These are phyloP conservation scores for Enteromius radiatus DNA, from an alignment of 2,797 vertebrate species.

Conservation along the genomic window DNA sequence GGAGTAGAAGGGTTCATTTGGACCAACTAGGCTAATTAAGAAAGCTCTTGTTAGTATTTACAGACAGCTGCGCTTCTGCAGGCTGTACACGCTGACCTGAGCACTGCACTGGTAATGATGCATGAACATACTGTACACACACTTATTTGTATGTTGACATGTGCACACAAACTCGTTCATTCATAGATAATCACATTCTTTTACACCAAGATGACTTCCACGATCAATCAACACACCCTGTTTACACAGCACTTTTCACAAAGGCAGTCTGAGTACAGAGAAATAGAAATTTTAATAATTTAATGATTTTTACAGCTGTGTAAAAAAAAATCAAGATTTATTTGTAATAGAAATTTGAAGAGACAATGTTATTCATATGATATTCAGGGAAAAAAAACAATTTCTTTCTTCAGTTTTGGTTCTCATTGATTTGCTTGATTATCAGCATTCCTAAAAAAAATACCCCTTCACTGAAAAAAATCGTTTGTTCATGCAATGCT, in stretches of 20 bases:
- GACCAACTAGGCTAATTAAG: constrained; percentile 27
- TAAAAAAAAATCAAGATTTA: background rate
- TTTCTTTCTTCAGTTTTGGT: background rate
- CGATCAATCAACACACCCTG: background rate
- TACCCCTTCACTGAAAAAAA: background rate
- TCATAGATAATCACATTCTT: background rate
- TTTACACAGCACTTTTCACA: background rate
- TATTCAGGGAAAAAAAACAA: background rate
- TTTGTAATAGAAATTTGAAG: background rate
- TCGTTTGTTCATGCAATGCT: background rate
- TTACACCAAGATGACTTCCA: background rate
- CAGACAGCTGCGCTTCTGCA: background rate
- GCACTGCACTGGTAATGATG: background rate
- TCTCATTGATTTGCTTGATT: background rate
- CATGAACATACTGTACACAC: background rate
- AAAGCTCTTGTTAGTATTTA: constrained; percentile 24
- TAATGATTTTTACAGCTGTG: background rate
- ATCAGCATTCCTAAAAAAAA: background rate
- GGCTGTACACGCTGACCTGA: background rate
- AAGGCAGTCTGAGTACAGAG: background rate
- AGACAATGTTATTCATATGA: background rate
- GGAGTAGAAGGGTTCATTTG: constrained; percentile 4
- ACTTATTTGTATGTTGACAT: background rate
- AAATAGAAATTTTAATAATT: background rate
- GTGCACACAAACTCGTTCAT: background rate